Percentiles rank a stretch among this genome's conserved stretches.
Evolutionary conservation across 2,888 invertebrate genomes (phyloP).

Genomic region (Magallana nippona): DNA sequence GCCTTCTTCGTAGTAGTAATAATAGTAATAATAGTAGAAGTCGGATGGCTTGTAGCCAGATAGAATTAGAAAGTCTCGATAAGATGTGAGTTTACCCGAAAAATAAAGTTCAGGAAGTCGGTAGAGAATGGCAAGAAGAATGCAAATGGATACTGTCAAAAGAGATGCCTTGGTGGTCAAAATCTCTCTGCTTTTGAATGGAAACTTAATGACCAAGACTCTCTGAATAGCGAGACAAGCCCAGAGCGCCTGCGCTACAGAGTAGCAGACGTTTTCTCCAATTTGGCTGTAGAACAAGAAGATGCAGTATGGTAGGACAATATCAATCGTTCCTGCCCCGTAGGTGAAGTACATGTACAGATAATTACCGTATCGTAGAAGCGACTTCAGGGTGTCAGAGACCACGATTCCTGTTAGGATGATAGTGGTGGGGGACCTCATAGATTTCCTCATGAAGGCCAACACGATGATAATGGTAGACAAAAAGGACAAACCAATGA

Average conservation of each 20-base stretch:
- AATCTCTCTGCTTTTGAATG: conserved; percentile 30
- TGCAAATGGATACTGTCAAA: neutral
- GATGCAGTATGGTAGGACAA: conserved; percentile 18
- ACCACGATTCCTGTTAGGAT: conserved; percentile 19
- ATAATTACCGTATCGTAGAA: conserved; percentile 29
- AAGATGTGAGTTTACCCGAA: conserved; percentile 21
- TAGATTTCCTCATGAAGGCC: conserved; percentile 18
- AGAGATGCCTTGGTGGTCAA: conserved; percentile 12
- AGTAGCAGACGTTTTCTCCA: neutral
- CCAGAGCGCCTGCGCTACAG: conserved; percentile 1
- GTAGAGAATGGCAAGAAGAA: neutral
- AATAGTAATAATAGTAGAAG: conserved; percentile 41
- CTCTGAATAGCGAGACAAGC: conserved; percentile 38
- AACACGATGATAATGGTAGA: conserved; percentile 21
- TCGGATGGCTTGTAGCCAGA: conserved; percentile 3
- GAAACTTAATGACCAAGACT: conserved; percentile 25
- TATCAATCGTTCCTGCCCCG: neutral
- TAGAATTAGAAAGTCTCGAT: neutral
- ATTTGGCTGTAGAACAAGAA: neutral
- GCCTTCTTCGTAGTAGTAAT: conserved; percentile 30
- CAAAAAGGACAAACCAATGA: conserved; percentile 8
- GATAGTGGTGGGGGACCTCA: conserved; percentile 37
- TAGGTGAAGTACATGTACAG: conserved; percentile 33
- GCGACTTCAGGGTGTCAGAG: neutral
- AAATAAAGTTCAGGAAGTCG: conserved; percentile 16